These are phyloP conservation scores for Athene noctua DNA, from an alignment of 2,113 vertebrate species.

Conservation along the genomic window DNA sequence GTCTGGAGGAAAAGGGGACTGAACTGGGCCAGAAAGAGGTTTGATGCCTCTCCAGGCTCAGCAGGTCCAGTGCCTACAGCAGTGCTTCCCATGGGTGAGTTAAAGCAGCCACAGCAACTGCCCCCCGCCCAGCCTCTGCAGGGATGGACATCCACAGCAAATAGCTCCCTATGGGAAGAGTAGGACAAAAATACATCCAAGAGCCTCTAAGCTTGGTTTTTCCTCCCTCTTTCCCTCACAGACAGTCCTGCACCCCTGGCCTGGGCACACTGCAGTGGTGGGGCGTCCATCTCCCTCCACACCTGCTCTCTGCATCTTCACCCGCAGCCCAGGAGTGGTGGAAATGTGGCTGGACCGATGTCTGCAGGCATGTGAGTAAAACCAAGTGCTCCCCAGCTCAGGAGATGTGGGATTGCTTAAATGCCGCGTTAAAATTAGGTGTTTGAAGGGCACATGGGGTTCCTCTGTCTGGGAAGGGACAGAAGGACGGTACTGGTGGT, in stretches of 20 bases:
- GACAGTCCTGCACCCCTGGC: neutral
- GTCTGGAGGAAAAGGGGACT: neutral
- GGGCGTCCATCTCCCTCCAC: neutral
- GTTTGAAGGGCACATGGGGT: neutral
- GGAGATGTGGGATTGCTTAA: neutral
- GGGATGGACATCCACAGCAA: neutral
- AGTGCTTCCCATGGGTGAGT: neutral
- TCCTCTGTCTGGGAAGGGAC: neutral
- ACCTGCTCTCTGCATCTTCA: neutral
- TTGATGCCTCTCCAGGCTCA: neutral
- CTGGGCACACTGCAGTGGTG: neutral
- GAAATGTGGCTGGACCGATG: fast-evolving
- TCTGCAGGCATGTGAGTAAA: neutral
- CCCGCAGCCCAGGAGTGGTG: neutral
- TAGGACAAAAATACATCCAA: neutral
- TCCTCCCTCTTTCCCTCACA: neutral
- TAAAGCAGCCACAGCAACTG: neutral
- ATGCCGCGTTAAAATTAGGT: neutral
- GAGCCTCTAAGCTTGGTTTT: neutral
- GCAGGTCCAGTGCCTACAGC: neutral
- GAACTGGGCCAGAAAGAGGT: neutral
- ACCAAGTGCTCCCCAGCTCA: neutral
- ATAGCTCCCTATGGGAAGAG: neutral
- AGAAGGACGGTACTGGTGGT: neutral
- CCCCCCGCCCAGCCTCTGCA: neutral